phyloP scores from a whole-genome alignment of 1,140 invertebrate species.

The Ceratitis capitata region DNA sequence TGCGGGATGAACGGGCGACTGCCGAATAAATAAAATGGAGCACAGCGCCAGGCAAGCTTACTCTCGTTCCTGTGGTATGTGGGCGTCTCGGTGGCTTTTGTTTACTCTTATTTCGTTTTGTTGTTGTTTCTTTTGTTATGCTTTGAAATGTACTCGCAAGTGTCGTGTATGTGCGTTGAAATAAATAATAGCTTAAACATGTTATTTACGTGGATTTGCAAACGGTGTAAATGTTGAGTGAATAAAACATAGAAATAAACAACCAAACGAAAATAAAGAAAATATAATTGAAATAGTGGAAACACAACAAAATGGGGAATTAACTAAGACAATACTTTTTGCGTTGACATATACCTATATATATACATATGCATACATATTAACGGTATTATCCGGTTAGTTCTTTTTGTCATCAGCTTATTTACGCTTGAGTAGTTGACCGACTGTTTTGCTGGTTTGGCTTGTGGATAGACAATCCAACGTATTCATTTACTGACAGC shows the following conservation, averaged over 20 bases:
- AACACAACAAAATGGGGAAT: neutral
- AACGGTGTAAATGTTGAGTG: no score
- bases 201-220: neutral
- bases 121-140: no score
- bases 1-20: neutral
- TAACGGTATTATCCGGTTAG: no score
- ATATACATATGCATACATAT: neutral
- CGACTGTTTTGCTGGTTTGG: no score
- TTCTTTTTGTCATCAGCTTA: neutral
- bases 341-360: neutral
- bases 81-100: neutral
- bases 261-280: neutral
- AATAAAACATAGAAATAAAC: no score
- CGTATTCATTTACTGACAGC: no score
- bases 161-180: no score
- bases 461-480: no score
- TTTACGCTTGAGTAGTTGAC: neutral
- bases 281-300: neutral
- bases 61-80: neutral
- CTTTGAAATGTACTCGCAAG: no score
- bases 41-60: neutral
- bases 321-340: neutral
- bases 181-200: conserved; percentile 27
- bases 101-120: neutral
- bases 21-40: neutral